Percentiles rank a stretch among this genome's conserved stretches.
Evolutionary conservation across 1,140 invertebrate genomes (phyloP).

Genomic region (Aphelenchoides fujianensis): DNA sequence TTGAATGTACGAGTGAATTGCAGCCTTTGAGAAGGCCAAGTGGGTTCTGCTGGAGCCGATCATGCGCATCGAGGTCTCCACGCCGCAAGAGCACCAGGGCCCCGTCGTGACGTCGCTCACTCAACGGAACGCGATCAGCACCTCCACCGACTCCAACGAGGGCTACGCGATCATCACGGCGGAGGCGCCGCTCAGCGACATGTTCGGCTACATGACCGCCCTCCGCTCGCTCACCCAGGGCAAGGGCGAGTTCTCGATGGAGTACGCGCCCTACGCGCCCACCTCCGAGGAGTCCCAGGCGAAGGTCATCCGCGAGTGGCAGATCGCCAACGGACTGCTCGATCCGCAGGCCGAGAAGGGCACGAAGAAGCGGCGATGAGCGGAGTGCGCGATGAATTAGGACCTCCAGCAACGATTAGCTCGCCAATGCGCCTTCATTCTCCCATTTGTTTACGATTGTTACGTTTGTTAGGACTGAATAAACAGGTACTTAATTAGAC

Average conservation of each 20-base stretch:
- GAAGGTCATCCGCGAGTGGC: conserved; percentile 38
- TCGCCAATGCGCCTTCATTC: too few species aligned
- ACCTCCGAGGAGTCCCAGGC: conserved; percentile 40
- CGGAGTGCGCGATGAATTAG: neutral
- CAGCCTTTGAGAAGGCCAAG: conserved; percentile 74
- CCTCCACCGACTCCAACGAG: conserved; percentile 76
- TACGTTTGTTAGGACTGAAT: too few species aligned
- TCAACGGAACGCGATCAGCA: conserved; percentile 81
- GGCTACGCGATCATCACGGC: conserved; percentile 82
- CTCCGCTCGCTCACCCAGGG: conserved; percentile 88
- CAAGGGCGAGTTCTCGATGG: conserved; percentile 98
- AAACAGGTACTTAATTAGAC: too few species aligned
- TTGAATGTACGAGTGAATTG: conserved; percentile 37
- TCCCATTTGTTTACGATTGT: too few species aligned
- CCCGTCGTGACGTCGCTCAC: conserved; percentile 75
- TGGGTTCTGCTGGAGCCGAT: conserved; percentile 94
- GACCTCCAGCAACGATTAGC: too few species aligned
- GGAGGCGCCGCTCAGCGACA: conserved; percentile 94
- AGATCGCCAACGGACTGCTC: conserved; percentile 44
- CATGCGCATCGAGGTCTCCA: conserved; percentile 87
- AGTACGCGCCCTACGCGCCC: conserved; percentile 73
- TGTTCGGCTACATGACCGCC: conserved; percentile 95
- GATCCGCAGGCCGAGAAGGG: conserved; percentile 46
- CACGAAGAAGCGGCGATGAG: conserved; percentile 38
- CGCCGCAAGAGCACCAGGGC: conserved; percentile 78